Evolutionary conservation across 2,888 invertebrate genomes (phyloP).

Genomic region (Nomada goodeniana): DNA sequence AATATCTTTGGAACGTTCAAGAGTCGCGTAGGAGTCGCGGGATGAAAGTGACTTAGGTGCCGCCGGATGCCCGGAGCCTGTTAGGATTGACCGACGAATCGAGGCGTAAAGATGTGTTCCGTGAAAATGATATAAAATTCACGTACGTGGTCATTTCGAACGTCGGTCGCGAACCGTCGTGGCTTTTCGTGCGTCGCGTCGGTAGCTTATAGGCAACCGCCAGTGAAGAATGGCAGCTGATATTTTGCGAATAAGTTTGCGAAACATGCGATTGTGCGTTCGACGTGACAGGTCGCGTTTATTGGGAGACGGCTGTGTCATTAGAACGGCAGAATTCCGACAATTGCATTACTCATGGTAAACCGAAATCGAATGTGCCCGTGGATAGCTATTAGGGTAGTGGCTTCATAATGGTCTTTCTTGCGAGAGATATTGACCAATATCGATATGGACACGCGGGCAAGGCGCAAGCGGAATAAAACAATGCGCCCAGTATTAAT

Average conservation of each 20-base stretch:
- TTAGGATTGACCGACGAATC: too few relatives aligned
- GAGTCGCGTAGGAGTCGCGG: conserved; percentile 2
- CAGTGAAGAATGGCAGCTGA: conserved; percentile 6
- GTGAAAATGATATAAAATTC: too few relatives aligned
- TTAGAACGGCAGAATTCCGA: conserved; percentile 48
- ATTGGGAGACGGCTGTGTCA: conserved; percentile 37
- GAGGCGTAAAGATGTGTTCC: too few relatives aligned
- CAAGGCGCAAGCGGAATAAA: too few relatives aligned
- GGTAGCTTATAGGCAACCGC: neutral
- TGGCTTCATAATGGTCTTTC: conserved; percentile 19
- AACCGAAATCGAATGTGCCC: conserved; percentile 39
- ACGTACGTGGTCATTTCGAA: too few relatives aligned
- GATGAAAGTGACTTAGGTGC: neutral
- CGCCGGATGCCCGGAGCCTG: too few relatives aligned
- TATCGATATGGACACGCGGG: too few relatives aligned
- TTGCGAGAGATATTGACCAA: neutral
- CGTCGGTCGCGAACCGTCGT: conserved; percentile 38
- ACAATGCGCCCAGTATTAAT: too few relatives aligned
- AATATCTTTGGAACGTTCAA: conserved; percentile 29
- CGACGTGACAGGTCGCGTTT: conserved; percentile 41
- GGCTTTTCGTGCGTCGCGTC: too few relatives aligned
- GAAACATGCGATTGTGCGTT: conserved; percentile 44
- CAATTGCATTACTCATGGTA: conserved; percentile 62
- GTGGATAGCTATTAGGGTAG: conserved; percentile 66
- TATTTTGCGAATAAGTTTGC: conserved; percentile 48